Evolutionary conservation across 2,113 vertebrate species (phyloP).

Genomic region (Marmota monax): DNA sequence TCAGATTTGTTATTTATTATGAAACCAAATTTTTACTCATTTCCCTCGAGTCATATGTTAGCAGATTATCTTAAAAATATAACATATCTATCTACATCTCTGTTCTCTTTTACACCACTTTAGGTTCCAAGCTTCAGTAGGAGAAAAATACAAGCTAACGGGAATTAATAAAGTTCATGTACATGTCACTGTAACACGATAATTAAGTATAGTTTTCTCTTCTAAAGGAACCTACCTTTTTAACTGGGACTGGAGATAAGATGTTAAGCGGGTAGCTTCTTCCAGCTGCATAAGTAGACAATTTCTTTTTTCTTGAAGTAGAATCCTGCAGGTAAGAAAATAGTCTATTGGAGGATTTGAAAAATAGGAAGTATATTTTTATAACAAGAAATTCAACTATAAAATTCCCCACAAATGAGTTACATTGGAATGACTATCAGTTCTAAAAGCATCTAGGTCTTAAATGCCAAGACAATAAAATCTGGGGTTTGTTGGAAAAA

Average conservation of each 20-base stretch:
- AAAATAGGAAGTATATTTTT: neutral
- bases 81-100: neutral
- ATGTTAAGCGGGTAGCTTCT: slow-evolving; percentile 95
- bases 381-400: neutral
- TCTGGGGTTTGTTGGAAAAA: slow-evolving; percentile 16
- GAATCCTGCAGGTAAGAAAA: slow-evolving; percentile 89
- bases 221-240: slow-evolving; percentile 90
- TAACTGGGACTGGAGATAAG: slow-evolving; percentile 97
- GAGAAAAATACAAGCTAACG: neutral
- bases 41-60: neutral
- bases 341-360: neutral
- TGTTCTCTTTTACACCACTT: neutral
- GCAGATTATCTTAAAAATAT: neutral
- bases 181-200: neutral
- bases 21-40: neutral
- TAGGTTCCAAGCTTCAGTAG: neutral
- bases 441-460: neutral
- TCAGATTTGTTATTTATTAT: neutral
- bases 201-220: neutral
- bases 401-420: neutral
- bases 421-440: neutral
- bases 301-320: slow-evolving; percentile 97
- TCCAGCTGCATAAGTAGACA: slow-evolving; percentile 95
- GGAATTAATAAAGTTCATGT: neutral
- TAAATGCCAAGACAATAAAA: neutral